Evolutionary conservation across 2,113 vertebrate species (phyloP).

Genomic region (Pterocles orientalis): DNA sequence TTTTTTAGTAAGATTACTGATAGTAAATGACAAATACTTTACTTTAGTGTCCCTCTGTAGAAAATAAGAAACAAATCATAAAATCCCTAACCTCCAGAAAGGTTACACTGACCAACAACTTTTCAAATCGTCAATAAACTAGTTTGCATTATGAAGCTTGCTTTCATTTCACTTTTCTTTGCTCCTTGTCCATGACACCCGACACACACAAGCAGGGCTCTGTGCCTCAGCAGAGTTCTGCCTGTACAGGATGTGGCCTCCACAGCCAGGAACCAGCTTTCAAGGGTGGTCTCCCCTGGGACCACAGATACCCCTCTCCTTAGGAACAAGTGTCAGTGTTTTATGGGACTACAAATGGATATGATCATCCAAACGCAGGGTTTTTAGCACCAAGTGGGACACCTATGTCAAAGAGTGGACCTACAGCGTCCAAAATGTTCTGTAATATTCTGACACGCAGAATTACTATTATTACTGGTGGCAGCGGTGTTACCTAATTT

Average conservation of each 20-base stretch:
- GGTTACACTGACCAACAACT: background rate
- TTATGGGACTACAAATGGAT: background rate
- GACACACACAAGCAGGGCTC: accelerated
- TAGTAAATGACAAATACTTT: background rate
- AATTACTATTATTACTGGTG: background rate
- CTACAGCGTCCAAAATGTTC: background rate
- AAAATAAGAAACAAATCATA: background rate
- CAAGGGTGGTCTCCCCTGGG: background rate
- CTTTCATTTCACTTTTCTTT: background rate
- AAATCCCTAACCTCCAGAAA: background rate
- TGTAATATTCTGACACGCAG: background rate
- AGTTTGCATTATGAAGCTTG: background rate
- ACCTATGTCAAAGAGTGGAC: background rate
- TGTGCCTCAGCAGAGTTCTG: background rate
- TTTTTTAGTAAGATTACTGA: background rate
- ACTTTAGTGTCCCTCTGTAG: background rate
- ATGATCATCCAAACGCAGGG: background rate
- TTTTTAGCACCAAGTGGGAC: background rate
- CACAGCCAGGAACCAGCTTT: background rate
- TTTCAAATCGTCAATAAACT: background rate
- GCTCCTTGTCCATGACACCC: background rate
- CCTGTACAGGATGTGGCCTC: accelerated
- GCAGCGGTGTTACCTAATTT: background rate
- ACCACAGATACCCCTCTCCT: background rate
- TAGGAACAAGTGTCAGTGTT: background rate